Evolutionary conservation across 2,797 vertebrate species (phyloP), one percentile per base, ranked within the genome.

Genomic region (Amblyraja radiata): DNA sequence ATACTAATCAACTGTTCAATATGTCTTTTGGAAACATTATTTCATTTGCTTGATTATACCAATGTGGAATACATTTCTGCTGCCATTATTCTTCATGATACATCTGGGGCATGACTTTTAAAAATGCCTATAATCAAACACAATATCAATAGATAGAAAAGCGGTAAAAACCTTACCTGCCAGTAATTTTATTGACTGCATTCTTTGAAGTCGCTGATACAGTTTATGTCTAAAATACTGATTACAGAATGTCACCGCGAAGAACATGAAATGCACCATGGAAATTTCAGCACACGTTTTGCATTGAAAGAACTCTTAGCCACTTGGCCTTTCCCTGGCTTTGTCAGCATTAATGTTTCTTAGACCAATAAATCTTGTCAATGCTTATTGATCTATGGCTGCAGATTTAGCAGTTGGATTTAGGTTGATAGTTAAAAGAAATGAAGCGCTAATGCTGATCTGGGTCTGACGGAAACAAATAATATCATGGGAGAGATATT

Each of bases 381-480:
- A n/a, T 28, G 23, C 36, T 71, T 92, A 92, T 92, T 36, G 39
- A 76, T 46, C 76, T 39, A 92, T 76, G 90, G 23, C 58, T 23
- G n/a, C 71, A n/a, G 73, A 16, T 21, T 46, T 74, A 46, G 46
- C 39, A 92, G 23, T 11, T 91, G 39, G 39, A 73, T 76, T 39
- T 58, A 13, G 7, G 5, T 63, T 76, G 36, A n/a, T 54, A 74
- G 68, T 28, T 92, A 58, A 76, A 92, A 54, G 90, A 25, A 76
- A 46, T 71, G 23, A 1, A 91, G 21, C 13, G 58, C 58, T 76
- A 23, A 54, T n/a, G 58, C 46, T 58, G 71, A 71, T 54, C 39
- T 76, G 54, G 46, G 23, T 92, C 9, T 74, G 90, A 23, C 46
- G 46, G 90, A 91, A 91, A 36, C 90, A 91, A 91, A 91, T 91